Evolutionary conservation across 1,140 invertebrate species (phyloP).

Genomic region (Homalodisca vitripennis): DNA sequence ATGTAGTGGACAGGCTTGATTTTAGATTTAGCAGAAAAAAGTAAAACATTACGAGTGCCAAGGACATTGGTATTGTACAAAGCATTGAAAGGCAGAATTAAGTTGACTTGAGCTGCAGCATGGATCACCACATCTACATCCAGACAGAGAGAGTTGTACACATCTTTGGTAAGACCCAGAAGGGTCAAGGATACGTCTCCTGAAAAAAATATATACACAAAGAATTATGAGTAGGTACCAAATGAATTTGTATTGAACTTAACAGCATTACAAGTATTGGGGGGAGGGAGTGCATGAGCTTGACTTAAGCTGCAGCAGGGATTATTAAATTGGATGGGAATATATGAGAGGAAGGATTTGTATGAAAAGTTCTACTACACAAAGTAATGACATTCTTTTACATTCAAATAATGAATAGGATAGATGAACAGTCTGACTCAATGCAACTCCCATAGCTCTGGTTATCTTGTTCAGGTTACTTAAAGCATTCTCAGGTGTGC

Average conservation of each 20-base stretch:
- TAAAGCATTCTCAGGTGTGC: too few relatives aligned
- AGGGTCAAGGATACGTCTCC: constrained; percentile 52
- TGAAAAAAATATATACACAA: constrained; percentile 20
- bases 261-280: not conserved
- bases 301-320: not conserved
- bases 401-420: too few relatives aligned
- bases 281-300: not conserved
- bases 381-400: not conserved
- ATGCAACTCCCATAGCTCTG: too few relatives aligned
- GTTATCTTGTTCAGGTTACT: too few relatives aligned
- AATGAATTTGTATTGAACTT: not conserved
- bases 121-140: constrained; percentile 56
- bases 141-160: constrained; percentile 50
- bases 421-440: too few relatives aligned
- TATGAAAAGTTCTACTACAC: not conserved
- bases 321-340: not conserved
- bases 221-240: not conserved
- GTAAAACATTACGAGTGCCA: constrained; percentile 53
- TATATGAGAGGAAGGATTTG: not conserved
- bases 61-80: constrained; percentile 53
- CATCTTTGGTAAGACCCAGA: constrained; percentile 52
- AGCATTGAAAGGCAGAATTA: constrained; percentile 54
- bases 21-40: constrained; percentile 53
- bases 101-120: constrained; percentile 54
- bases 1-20: constrained; percentile 55